Percentiles rank a stretch among this genome's conserved stretches.
Evolutionary conservation across 2,113 vertebrate genomes (phyloP).

Genomic region (Lonchura striata): DNA sequence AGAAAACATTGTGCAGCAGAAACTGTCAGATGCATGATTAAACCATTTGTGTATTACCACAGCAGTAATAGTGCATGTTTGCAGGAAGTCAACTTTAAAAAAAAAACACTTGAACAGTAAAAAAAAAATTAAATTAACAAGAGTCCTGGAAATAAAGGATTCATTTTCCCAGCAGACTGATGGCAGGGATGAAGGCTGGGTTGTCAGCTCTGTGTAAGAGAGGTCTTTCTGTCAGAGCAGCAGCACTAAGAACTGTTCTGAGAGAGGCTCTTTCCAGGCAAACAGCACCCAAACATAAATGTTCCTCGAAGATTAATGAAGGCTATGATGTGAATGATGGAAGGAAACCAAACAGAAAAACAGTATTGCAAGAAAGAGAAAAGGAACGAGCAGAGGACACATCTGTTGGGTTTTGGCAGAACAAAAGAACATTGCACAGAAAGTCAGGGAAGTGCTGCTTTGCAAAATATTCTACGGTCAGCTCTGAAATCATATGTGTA

Average conservation of each 20-base stretch:
- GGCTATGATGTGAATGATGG: background rate
- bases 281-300: background rate
- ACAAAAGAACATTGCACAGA: background rate
- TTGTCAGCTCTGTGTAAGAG: background rate
- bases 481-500: background rate
- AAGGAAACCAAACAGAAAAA: background rate
- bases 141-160: background rate
- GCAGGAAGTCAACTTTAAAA: background rate
- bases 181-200: background rate
- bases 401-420: background rate
- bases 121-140: constrained; percentile 44
- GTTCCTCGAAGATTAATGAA: background rate
- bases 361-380: background rate
- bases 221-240: background rate
- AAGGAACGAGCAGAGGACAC: background rate
- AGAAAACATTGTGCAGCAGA: background rate
- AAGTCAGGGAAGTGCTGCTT: background rate
- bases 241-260: background rate
- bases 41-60: background rate
- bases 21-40: background rate
- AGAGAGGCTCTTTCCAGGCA: background rate
- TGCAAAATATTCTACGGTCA: background rate
- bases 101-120: background rate
- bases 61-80: background rate
- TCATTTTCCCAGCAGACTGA: background rate